These are phyloP conservation scores for Ptiloglossa arizonensis DNA, from an alignment of 1,140 invertebrate genomes.

Conservation along the genomic window DNA sequence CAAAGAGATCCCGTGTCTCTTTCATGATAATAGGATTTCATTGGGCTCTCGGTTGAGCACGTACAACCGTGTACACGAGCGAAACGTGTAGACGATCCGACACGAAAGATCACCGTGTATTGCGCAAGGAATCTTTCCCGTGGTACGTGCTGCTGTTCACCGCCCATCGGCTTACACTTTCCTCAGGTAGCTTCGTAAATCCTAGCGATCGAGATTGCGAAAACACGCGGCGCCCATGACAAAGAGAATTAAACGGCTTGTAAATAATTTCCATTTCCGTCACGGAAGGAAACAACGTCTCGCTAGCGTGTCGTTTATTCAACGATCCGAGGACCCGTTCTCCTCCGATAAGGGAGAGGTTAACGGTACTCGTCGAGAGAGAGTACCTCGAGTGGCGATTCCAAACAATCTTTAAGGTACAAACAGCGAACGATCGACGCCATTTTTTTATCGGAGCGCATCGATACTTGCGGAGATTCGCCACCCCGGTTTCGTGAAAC, in stretches of 20 bases:
- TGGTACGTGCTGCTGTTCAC: slow-evolving; percentile 41
- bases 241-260: slow-evolving; percentile 31
- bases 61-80: slow-evolving; percentile 14
- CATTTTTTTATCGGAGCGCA: no score
- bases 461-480: no score
- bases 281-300: neutral
- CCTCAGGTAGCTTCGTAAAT: slow-evolving; percentile 34
- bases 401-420: no score
- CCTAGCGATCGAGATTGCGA: slow-evolving; percentile 38
- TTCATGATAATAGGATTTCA: slow-evolving; percentile 47
- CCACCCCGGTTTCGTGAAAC: no score
- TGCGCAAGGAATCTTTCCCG: slow-evolving; percentile 30
- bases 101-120: slow-evolving; percentile 34
- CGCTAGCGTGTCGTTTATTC: neutral
- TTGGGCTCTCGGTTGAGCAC: slow-evolving; percentile 12
- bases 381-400: no score
- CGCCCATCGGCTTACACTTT: slow-evolving; percentile 48
- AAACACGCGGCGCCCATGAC: slow-evolving; percentile 19
- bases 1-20: slow-evolving; percentile 20
- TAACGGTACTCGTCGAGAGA: no score
- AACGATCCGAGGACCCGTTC: no score
- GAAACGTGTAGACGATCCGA: slow-evolving; percentile 39
- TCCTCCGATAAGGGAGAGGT: no score
- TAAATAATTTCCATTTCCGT: slow-evolving; percentile 27
- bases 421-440: no score